Conservation (phyloP, 2,113 vertebrate genomes). For the Apodemus speciosus region DNA sequence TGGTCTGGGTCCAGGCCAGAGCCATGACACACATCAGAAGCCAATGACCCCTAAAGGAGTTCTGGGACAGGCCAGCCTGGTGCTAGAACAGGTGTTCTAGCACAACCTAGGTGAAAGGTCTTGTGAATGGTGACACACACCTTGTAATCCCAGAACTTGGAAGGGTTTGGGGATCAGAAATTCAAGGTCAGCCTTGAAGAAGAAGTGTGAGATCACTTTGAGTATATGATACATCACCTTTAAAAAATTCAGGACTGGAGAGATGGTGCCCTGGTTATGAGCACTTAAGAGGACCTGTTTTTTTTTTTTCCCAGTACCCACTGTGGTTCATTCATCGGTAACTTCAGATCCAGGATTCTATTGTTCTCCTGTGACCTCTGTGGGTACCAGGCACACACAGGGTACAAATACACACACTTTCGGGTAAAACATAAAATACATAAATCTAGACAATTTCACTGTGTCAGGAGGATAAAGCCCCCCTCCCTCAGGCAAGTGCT, state of each 20-base stretch:
- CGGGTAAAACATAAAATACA: neutral
- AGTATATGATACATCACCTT: neutral
- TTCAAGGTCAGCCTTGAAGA: neutral
- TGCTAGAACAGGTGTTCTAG: neutral
- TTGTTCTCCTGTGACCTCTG: neutral
- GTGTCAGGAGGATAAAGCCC: neutral
- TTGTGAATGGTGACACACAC: neutral
- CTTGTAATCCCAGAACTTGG: neutral
- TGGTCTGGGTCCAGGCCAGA: neutral
- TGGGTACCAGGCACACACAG: neutral
- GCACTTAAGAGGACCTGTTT: too few relatives aligned
- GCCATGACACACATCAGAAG: neutral
- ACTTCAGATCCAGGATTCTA: neutral
- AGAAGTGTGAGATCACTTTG: neutral
- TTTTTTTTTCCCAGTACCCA: neutral
- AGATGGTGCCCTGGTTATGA: neutral
- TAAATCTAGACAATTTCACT: neutral
- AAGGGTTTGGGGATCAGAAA: neutral
- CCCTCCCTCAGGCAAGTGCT: neutral
- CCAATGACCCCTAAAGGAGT: neutral
- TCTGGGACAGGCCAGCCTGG: neutral
- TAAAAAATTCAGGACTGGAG: neutral
- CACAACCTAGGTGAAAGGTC: neutral
- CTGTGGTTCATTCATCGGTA: too few relatives aligned
- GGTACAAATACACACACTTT: neutral